These are phyloP conservation scores for Pseudoips prasinana DNA, from an alignment of 2,888 invertebrate genomes.

Conservation along the genomic window DNA sequence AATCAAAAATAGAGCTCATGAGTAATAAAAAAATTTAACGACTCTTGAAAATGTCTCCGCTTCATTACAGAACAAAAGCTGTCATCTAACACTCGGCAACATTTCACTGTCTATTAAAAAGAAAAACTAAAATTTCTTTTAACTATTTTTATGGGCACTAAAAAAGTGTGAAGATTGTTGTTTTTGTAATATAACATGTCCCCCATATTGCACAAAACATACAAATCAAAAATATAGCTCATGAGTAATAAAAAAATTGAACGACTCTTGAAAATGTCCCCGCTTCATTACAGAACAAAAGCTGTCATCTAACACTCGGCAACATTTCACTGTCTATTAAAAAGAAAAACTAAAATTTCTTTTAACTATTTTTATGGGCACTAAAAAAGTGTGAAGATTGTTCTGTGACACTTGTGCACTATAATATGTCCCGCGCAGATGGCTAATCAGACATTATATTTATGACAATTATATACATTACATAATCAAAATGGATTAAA, in stretches of 20 bases:
- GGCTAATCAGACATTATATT: too few species aligned
- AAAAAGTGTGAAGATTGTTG: conserved; percentile 80
- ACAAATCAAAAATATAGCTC: conserved; percentile 65
- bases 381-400: conserved; percentile 79
- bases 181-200: too few species aligned
- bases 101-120: conserved; percentile 80
- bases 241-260: conserved; percentile 65
- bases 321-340: conserved; percentile 81
- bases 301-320: conserved; percentile 79
- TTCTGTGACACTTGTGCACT: too few species aligned
- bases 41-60: conserved; percentile 71
- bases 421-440: too few species aligned
- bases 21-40: conserved; percentile 67
- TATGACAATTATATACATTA: too few species aligned
- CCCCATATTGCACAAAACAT: conserved; percentile 28
- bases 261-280: conserved; percentile 70
- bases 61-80: conserved; percentile 81
- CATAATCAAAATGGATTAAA: too few species aligned
- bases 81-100: conserved; percentile 79
- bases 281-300: conserved; percentile 79
- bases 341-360: conserved; percentile 71
- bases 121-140: conserved; percentile 71
- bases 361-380: conserved; percentile 80
- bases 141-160: conserved; percentile 80
- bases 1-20: conserved; percentile 67